These are phyloP conservation scores for Melopsittacus undulatus DNA, from an alignment of 2,797 vertebrate genomes.

Conservation along the genomic window DNA sequence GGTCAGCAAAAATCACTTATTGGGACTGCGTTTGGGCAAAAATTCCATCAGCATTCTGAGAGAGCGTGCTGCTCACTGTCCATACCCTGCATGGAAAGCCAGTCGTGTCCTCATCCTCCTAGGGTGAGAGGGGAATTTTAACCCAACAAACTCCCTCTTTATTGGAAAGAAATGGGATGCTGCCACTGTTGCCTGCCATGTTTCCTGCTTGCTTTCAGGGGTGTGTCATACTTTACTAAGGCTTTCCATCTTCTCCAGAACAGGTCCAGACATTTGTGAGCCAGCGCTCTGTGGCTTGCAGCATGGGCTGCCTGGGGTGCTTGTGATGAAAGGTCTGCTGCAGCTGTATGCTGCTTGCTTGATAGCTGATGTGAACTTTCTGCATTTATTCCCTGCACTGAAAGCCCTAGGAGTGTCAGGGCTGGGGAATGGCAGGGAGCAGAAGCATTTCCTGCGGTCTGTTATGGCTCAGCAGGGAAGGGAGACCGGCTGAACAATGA, in stretches of 20 bases:
- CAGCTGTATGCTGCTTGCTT: background rate
- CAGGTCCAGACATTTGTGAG: background rate
- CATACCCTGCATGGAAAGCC: accelerated
- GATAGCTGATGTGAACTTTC: background rate
- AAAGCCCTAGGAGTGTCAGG: background rate
- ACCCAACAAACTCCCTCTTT: background rate
- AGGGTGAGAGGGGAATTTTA: background rate
- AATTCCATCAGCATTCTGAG: background rate
- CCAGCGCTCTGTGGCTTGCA: background rate
- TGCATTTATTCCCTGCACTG: background rate
- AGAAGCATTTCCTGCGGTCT: background rate
- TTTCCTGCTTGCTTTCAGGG: background rate
- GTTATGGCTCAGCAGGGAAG: background rate
- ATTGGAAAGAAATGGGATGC: background rate
- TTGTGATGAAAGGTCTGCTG: background rate
- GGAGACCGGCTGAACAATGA: background rate
- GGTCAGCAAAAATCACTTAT: background rate
- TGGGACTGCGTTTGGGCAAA: background rate
- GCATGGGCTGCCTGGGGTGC: background rate
- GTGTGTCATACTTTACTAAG: background rate
- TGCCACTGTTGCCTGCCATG: background rate
- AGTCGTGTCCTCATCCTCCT: background rate
- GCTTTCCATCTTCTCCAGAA: background rate
- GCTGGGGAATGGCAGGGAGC: background rate
- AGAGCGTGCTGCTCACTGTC: background rate